Percentiles rank a stretch among this genome's conserved stretches.
Evolutionary conservation across 2,797 vertebrate genomes (phyloP).

Genomic region (Potorous gilbertii): DNA sequence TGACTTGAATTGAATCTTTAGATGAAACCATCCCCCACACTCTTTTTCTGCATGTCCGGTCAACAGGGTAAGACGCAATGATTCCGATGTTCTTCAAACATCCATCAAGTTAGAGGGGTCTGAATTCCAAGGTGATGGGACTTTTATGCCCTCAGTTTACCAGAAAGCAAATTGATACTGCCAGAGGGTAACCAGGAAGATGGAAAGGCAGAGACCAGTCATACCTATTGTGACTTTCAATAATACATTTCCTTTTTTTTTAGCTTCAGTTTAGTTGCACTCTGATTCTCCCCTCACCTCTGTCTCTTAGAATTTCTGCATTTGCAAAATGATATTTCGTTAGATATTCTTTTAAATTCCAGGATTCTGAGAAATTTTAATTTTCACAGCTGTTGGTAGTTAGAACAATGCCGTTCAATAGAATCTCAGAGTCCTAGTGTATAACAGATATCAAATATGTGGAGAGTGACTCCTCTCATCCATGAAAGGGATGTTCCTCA

Average conservation of each 20-base stretch:
- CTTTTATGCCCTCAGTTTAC: neutral
- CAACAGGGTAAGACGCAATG: neutral
- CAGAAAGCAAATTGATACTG: neutral
- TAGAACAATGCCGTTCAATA: neutral
- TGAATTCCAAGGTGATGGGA: neutral
- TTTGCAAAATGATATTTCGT: neutral
- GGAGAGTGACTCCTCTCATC: neutral
- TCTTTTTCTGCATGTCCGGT: neutral
- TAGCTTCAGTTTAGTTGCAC: neutral
- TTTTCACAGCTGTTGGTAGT: neutral
- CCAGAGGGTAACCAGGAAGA: neutral
- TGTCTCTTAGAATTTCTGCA: neutral
- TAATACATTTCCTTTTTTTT: neutral
- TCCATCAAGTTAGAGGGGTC: neutral
- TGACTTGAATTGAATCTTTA: neutral
- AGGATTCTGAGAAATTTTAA: neutral
- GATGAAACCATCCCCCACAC: neutral
- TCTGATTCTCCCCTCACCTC: neutral
- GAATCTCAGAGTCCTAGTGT: neutral
- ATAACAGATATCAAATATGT: constrained; percentile 35
- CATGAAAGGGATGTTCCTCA: constrained; percentile 10
- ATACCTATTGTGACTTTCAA: neutral
- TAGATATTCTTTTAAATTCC: neutral
- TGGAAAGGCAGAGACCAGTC: neutral
- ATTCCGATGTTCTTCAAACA: neutral